A percentile compares a stretch with the other conserved stretches of the same genome.
Conservation (phyloP, 2,113 vertebrate genomes). For the Irena cyanogastra region DNA sequence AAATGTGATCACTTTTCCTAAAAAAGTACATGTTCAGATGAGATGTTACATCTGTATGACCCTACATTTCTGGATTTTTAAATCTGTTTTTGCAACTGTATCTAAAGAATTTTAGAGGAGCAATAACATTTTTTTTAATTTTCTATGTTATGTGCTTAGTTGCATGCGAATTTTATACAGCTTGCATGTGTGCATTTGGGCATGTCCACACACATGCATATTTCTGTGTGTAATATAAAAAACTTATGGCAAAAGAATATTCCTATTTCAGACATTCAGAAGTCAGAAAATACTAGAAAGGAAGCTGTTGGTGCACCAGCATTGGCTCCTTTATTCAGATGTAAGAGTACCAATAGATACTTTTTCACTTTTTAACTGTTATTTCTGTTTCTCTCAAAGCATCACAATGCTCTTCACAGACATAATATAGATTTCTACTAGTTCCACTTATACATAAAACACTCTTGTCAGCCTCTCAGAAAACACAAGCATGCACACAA, state of each 20-base stretch:
- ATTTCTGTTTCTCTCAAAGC: not conserved
- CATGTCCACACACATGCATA: not conserved
- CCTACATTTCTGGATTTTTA: not conserved
- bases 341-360: not conserved
- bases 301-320: not conserved
- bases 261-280: not conserved
- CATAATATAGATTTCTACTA: not conserved
- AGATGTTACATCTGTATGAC: not conserved
- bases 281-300: not conserved
- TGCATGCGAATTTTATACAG: not conserved
- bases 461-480: not conserved
- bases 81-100: not conserved
- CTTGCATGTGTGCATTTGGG: not conserved
- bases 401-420: not conserved
- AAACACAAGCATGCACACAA: rapidly evolving
- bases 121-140: not conserved
- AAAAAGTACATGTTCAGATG: not conserved
- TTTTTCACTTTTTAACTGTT: not conserved
- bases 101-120: not conserved
- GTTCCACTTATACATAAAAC: not conserved
- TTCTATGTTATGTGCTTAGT: not conserved
- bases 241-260: not conserved
- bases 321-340: not conserved
- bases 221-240: not conserved
- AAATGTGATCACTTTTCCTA: not conserved